Percentiles rank a stretch among this genome's conserved stretches.
Evolutionary conservation across 2,797 vertebrate species (phyloP).

Genomic region (Microctenopoma steveboyesi): DNA sequence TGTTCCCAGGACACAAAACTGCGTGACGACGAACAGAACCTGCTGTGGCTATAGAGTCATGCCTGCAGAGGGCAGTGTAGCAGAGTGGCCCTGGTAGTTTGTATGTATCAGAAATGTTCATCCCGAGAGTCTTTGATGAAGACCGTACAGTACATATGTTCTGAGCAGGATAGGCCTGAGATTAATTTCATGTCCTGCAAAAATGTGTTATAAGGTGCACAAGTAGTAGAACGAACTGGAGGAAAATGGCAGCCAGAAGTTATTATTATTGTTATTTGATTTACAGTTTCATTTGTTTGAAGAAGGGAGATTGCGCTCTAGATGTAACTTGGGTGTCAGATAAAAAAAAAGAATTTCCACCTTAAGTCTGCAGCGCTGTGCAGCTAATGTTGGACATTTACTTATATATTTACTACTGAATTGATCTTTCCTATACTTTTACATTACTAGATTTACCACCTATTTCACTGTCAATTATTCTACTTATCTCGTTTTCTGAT

Average conservation of each 20-base stretch:
- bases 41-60: slow-evolving; percentile 26
- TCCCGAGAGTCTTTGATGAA: not conserved
- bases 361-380: no score
- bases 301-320: no score
- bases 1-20: slow-evolving; percentile 33
- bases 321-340: no score
- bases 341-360: no score
- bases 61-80: slow-evolving; percentile 67
- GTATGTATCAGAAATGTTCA: not conserved
- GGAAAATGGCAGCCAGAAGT: not conserved
- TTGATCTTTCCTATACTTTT: no score
- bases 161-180: not conserved
- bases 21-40: slow-evolving; percentile 3
- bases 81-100: not conserved
- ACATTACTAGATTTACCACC: no score
- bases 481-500: no score
- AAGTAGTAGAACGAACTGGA: not conserved
- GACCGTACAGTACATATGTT: not conserved
- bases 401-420: no score
- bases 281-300: no score
- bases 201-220: not conserved
- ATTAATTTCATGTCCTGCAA: not conserved
- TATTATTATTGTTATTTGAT: no score
- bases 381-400: no score
- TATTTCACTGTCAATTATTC: no score